These are phyloP conservation scores for Trichonephila inaurata DNA, from an alignment of 1,140 invertebrate genomes.

Conservation along the genomic window DNA sequence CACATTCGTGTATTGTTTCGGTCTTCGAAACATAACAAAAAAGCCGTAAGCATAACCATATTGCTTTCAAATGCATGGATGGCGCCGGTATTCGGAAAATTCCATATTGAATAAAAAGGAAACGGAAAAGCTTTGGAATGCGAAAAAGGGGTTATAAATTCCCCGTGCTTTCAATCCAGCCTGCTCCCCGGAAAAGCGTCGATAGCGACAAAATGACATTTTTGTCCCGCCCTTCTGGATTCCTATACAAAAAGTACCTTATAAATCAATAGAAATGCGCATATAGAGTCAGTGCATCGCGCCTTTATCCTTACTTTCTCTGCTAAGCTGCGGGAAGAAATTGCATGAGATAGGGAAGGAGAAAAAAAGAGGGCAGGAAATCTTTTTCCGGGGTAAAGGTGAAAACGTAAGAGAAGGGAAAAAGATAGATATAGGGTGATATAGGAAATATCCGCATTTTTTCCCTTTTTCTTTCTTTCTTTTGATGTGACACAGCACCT, in stretches of 20 bases:
- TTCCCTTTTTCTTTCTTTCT: background rate
- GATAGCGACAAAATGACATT: constrained; percentile 53
- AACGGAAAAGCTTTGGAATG: background rate
- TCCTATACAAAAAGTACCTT: constrained; percentile 53
- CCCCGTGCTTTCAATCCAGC: background rate
- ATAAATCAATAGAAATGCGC: constrained; percentile 51
- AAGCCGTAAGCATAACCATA: constrained; percentile 33
- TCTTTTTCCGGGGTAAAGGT: constrained; percentile 52
- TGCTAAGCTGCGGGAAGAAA: constrained; percentile 44
- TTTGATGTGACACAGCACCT: background rate
- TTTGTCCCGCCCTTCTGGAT: constrained; percentile 9
- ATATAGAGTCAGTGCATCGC: constrained; percentile 27
- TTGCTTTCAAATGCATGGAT: constrained; percentile 49
- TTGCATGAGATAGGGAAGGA: background rate
- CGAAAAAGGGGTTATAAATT: constrained; percentile 48
- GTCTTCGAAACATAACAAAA: constrained; percentile 4
- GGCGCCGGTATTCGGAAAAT: constrained; percentile 22
- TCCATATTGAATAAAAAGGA: constrained; percentile 36
- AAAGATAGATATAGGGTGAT: constrained; percentile 38
- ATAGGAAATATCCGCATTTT: constrained; percentile 44
- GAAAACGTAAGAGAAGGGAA: constrained; percentile 27
- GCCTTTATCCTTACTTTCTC: constrained; percentile 38
- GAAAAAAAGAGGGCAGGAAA: background rate
- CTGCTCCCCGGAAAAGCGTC: constrained; percentile 33
- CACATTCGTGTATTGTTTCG: background rate